Evolutionary conservation across 2,888 invertebrate genomes (phyloP).

Genomic region (Pheosia tremula): DNA sequence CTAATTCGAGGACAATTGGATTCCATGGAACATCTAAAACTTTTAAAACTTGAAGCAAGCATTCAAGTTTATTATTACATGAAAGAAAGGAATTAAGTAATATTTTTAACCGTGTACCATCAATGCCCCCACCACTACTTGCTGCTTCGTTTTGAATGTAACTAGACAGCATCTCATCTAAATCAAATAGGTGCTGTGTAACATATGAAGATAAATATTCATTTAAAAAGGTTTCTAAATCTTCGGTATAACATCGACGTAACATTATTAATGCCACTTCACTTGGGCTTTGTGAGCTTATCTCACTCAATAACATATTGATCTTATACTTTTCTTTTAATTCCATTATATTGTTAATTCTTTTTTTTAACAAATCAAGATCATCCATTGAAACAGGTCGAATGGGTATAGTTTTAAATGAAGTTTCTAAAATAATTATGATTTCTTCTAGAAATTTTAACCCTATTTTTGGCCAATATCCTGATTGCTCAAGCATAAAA

Average conservation of each 20-base stretch:
- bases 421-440: conserved; percentile 61
- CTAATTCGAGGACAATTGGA: conserved; percentile 58
- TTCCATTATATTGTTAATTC: conserved; percentile 69
- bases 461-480: conserved; percentile 81
- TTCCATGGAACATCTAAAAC: conserved; percentile 77
- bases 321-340: conserved; percentile 77
- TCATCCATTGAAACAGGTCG: conserved; percentile 76
- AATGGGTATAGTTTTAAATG: conserved; percentile 65
- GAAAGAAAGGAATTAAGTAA: conserved; percentile 67
- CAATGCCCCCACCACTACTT: conserved; percentile 69
- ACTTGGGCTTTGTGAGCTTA: conserved; percentile 68
- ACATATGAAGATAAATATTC: conserved; percentile 73
- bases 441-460: conserved; percentile 74
- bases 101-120: conserved; percentile 67
- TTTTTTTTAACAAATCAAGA: conserved; percentile 68
- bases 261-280: conserved; percentile 79
- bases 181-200: conserved; percentile 68
- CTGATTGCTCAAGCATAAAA: conserved; percentile 72
- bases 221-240: conserved; percentile 67
- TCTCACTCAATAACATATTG: conserved; percentile 72
- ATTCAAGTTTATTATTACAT: conserved; percentile 65
- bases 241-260: conserved; percentile 79
- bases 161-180: conserved; percentile 70
- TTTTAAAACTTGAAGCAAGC: conserved; percentile 73
- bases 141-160: conserved; percentile 75